Evolutionary conservation across 2,113 vertebrate species (phyloP).

Genomic region (Pangasianodon hypophthalmus): DNA sequence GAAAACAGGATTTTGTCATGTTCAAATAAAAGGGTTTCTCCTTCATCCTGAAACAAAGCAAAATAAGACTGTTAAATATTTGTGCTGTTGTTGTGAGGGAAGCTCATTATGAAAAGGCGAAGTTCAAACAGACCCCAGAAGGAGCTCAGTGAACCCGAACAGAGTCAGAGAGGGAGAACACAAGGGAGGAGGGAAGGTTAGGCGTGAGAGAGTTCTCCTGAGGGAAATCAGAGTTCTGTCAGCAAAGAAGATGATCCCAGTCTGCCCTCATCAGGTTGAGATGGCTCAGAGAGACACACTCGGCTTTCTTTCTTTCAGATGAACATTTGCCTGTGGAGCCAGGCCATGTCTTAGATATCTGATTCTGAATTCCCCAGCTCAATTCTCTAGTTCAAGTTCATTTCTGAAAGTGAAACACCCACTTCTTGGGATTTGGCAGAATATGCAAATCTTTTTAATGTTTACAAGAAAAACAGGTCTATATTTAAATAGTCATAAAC

Average conservation of each 20-base stretch:
- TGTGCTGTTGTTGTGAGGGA: conserved; percentile 36
- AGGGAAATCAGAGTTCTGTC: conserved; percentile 59
- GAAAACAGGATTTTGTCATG: not conserved
- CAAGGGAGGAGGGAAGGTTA: conserved; percentile 26
- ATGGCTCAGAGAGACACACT: conserved; percentile 53
- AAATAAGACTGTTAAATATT: conserved; percentile 38
- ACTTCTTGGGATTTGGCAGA: not conserved
- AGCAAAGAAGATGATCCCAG: conserved; percentile 70
- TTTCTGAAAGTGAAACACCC: conserved; percentile 1
- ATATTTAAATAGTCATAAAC: not conserved
- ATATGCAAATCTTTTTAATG: not conserved
- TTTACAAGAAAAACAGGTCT: not conserved
- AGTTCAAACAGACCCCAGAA: conserved; percentile 36
- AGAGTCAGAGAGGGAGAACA: conserved; percentile 29
- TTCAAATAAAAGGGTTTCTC: not conserved
- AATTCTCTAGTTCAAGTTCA: not conserved
- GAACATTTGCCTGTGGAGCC: conserved; percentile 19
- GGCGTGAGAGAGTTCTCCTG: conserved; percentile 51
- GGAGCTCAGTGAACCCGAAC: conserved; percentile 47
- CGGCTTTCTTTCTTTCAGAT: conserved; percentile 11
- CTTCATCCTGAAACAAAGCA: not conserved
- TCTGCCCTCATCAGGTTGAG: conserved; percentile 78
- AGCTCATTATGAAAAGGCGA: conserved; percentile 34
- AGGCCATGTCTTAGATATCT: conserved; percentile 5
- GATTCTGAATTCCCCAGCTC: conserved; percentile 13